Base-by-base conservation (phyloP, 2,888 invertebrate genomes). In the Trichogramma evanescens region DNA sequence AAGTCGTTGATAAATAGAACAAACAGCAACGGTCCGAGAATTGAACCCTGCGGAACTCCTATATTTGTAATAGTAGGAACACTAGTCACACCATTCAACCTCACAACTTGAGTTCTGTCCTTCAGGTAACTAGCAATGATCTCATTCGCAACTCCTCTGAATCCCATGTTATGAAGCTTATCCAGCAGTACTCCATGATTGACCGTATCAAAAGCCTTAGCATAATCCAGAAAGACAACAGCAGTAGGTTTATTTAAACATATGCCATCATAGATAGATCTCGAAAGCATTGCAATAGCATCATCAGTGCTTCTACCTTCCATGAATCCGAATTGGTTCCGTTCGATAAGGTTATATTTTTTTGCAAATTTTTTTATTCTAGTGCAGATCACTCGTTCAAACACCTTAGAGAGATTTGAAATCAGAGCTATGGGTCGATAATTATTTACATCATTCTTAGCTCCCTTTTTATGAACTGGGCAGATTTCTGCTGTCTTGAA, bases 341-440 rank as follows among this genome's bases (percentile, higher is more conserved):
- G 44, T 1, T 10, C 48, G n/a, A 63, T 41, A 26, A 50, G 10
- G 26, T 58, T 58, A 39, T 57, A 9, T 42, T 51, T 50, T 39
- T 53, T 9, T 1, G 44, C 13, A 43, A 58, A 59, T 3, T 52
- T 44, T 41, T 56, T 44, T 40, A 68, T 45, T 50, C 65, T 65
- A 3, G 13, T 54, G 43, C 63, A 55, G 2, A 65, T 50, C 6
- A 67, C 48, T 57, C 63, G 65, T 55, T 67, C 66, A 45, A 66
- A 59, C 10, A 66, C 54, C 59, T 67, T 66, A 26, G 66, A 62
- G 7, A 66, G 26, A 45, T 56, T 59, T 38, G 59, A 58, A 8
- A 65, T 61, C 26, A 63, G 48, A 1, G 63, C 61, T 10, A 67
- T 66, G n/a, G 64, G 64, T 56, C 65, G 62, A 55, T 65, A 64